Evolutionary conservation across 2,113 vertebrate genomes (phyloP).

Genomic region (Megaptera novaeangliae): DNA sequence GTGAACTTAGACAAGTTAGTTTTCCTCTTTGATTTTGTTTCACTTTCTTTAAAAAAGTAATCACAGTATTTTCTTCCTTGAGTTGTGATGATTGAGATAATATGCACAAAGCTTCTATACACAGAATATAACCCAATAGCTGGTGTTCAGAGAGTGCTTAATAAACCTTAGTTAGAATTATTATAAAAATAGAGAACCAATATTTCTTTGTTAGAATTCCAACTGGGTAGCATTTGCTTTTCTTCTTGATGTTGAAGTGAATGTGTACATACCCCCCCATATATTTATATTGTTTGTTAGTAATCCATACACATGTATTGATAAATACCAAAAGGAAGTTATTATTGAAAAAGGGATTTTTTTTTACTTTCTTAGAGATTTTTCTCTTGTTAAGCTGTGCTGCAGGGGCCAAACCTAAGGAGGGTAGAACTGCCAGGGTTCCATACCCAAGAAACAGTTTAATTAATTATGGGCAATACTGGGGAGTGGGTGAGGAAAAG

Average conservation of each 20-base stretch:
- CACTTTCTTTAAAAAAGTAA: background rate
- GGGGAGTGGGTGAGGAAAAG: background rate
- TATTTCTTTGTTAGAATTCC: slow-evolving; percentile 2
- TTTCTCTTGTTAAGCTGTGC: background rate
- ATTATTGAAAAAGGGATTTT: background rate
- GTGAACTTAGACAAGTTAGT: background rate
- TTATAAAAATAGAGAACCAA: background rate
- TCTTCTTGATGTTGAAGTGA: background rate
- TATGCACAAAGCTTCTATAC: background rate
- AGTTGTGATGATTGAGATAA: background rate
- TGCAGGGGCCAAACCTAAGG: background rate
- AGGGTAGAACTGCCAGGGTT: background rate
- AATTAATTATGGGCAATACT: background rate
- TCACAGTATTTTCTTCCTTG: background rate
- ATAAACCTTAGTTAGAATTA: background rate
- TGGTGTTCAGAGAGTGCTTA: background rate
- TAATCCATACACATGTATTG: background rate
- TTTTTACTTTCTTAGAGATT: background rate
- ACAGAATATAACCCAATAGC: background rate
- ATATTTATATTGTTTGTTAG: background rate
- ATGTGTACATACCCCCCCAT: background rate
- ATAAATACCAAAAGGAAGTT: background rate
- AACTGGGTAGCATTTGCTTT: background rate
- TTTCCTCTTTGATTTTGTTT: background rate
- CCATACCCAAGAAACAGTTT: background rate